These are phyloP conservation scores for Ondatra zibethicus DNA, from an alignment of 2,113 vertebrate species.

Conservation along the genomic window DNA sequence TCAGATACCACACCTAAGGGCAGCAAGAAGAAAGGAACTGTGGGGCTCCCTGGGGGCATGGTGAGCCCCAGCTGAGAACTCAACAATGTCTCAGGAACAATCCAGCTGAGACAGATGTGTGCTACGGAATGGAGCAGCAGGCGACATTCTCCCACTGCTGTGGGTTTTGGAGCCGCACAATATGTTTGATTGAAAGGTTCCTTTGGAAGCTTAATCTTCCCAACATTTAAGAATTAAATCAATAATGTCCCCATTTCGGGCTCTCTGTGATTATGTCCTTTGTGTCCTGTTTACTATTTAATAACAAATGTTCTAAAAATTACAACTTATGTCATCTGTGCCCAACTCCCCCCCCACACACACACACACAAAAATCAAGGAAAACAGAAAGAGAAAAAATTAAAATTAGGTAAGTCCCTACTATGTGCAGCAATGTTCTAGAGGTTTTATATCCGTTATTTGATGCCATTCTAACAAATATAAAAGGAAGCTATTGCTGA, in stretches of 20 bases:
- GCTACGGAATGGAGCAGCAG: not conserved
- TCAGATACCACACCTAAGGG: not conserved
- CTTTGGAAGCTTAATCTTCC: slow-evolving; percentile 65
- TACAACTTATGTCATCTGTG: not conserved
- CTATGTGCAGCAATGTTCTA: not conserved
- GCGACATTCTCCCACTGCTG: not conserved
- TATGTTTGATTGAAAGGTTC: slow-evolving; percentile 67
- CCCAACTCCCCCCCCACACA: not conserved
- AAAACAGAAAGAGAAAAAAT: not conserved
- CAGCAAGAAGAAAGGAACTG: not conserved
- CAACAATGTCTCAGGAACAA: not conserved
- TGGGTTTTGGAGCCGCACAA: slow-evolving; percentile 61
- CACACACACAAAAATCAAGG: not conserved
- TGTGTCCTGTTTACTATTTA: slow-evolving; percentile 67
- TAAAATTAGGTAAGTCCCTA: not conserved
- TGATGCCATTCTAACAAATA: not conserved
- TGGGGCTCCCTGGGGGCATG: accelerated
- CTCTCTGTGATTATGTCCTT: slow-evolving; percentile 73
- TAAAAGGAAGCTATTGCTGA: not conserved
- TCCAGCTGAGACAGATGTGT: not conserved
- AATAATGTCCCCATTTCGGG: slow-evolving; percentile 66
- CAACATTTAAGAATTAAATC: slow-evolving; percentile 77
- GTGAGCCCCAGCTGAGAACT: not conserved
- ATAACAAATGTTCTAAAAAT: slow-evolving; percentile 66
- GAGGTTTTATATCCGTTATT: not conserved